phyloP scores from a whole-genome alignment of 2,113 vertebrate genomes.

The Amphiprion ocellaris region DNA sequence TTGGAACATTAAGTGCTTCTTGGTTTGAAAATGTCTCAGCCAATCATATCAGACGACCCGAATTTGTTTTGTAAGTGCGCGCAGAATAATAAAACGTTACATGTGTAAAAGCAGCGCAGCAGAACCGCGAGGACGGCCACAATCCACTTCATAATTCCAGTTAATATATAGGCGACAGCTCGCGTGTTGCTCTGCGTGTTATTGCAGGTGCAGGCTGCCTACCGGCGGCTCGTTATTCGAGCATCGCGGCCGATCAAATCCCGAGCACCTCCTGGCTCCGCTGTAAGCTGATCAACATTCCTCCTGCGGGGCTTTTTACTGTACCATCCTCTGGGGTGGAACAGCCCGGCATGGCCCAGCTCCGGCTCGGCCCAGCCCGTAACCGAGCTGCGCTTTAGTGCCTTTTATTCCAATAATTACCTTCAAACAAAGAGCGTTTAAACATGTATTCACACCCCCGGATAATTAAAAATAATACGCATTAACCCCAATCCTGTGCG shows the following conservation, averaged over 20 bases:
- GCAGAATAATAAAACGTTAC: constrained; percentile 19
- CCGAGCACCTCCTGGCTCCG: constrained; percentile 58
- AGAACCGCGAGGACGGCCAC: constrained; percentile 33
- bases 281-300: constrained; percentile 83
- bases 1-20: background rate
- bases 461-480: constrained; percentile 28
- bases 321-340: constrained; percentile 69
- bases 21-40: background rate
- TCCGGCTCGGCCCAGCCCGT: background rate
- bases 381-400: background rate
- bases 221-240: constrained; percentile 24
- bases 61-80: background rate
- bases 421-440: constrained; percentile 51
- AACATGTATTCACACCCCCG: constrained; percentile 3
- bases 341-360: constrained; percentile 19
- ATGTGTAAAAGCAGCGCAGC: constrained; percentile 30
- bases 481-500: constrained; percentile 16
- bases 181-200: constrained; percentile 44
- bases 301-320: constrained; percentile 66
- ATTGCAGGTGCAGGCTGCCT: constrained; percentile 62
- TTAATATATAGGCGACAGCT: constrained; percentile 35
- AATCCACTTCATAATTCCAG: constrained; percentile 5
- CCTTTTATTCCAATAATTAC: constrained; percentile 24
- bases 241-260: constrained; percentile 52
- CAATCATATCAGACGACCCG: background rate